Evolutionary conservation across 2,888 invertebrate genomes (phyloP).

Genomic region (Ormyrus rosae): DNA sequence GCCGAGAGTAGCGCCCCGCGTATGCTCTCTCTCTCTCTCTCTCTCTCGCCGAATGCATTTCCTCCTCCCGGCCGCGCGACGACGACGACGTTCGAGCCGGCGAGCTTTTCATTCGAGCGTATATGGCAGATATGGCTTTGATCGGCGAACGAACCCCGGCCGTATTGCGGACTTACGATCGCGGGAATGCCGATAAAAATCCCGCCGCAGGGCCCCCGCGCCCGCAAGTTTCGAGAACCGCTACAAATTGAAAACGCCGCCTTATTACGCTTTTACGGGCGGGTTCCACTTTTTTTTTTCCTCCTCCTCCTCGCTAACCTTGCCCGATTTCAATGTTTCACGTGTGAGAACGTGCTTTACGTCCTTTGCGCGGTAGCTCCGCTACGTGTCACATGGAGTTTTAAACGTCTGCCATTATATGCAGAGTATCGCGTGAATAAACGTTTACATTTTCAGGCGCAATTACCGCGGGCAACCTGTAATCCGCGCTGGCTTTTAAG

Average conservation of each 20-base stretch:
- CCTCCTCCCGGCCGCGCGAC: constrained; percentile 1
- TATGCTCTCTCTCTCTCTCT: background rate
- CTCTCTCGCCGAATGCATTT: constrained; percentile 8
- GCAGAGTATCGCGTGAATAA: no score
- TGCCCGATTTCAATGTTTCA: constrained; percentile 10
- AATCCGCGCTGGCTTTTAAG: no score
- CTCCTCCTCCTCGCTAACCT: background rate
- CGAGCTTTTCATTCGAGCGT: constrained; percentile 39
- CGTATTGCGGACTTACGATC: background rate
- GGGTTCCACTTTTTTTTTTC: background rate
- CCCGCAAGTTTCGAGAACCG: background rate
- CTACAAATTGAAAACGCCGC: constrained; percentile 15
- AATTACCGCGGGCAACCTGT: no score
- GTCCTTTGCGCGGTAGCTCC: no score
- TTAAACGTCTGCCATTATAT: no score
- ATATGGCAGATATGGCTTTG: background rate
- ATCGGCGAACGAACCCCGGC: background rate
- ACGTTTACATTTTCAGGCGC: no score
- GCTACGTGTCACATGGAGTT: no score
- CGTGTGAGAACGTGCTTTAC: background rate
- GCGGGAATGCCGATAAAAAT: constrained; percentile 11
- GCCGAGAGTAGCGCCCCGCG: background rate
- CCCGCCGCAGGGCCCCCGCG: no score
- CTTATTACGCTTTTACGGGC: background rate
- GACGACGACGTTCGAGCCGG: background rate